These are phyloP conservation scores for Latrodectus hesperus DNA, from an alignment of 2,888 invertebrate genomes.

Conservation along the genomic window DNA sequence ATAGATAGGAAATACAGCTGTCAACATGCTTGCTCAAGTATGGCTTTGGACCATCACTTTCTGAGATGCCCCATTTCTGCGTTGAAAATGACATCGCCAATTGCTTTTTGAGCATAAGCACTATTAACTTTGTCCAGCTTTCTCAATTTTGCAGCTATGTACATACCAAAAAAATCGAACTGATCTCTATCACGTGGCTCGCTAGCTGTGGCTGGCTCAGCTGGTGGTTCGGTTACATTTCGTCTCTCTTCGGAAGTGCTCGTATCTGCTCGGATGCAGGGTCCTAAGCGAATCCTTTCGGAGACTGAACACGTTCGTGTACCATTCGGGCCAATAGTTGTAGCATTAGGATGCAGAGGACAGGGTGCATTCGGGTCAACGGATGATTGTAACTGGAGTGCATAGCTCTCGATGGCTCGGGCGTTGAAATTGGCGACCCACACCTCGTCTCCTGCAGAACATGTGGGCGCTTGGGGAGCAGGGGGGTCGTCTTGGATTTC, in stretches of 20 bases:
- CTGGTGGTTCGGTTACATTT: neutral
- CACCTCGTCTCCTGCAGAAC: neutral
- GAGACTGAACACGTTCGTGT: too few species aligned
- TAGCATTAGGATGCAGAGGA: too few species aligned
- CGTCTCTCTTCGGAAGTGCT: too few species aligned
- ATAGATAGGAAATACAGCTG: too few species aligned
- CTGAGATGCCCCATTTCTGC: constrained; percentile 24
- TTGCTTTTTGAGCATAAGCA: constrained; percentile 15
- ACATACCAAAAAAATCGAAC: constrained; percentile 22
- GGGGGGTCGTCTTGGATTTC: neutral
- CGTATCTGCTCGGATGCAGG: too few species aligned
- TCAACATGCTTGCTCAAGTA: too few species aligned
- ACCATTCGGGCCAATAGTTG: too few species aligned
- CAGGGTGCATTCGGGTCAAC: too few species aligned
- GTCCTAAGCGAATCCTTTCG: too few species aligned
- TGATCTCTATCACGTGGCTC: neutral
- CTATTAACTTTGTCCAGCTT: constrained; percentile 15
- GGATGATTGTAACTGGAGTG: too few species aligned
- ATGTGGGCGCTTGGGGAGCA: neutral
- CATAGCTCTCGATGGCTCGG: neutral
- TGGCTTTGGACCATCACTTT: too few species aligned
- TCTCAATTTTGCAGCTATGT: constrained; percentile 24
- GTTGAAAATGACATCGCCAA: constrained; percentile 28
- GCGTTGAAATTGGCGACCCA: neutral
- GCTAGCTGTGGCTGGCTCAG: neutral